A percentile compares a stretch with the other conserved stretches of the same genome.
phyloP scores from a whole-genome alignment of 2,113 vertebrate species.

The Gopherus flavomarginatus region DNA sequence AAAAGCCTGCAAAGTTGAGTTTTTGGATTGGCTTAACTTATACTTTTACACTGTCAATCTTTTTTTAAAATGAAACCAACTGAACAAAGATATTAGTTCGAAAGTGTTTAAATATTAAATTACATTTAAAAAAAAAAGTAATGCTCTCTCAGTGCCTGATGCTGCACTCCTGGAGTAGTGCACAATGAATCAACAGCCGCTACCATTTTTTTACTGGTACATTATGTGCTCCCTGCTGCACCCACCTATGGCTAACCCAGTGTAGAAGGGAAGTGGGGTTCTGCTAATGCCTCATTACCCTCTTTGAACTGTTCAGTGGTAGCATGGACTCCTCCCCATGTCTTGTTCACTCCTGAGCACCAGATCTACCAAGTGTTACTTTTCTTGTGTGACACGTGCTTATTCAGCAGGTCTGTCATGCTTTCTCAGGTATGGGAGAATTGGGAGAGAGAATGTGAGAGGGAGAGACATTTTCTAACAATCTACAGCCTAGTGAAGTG shows the following conservation, averaged over 20 bases:
- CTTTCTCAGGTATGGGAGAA: neutral
- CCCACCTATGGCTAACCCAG: neutral
- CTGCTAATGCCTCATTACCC: neutral
- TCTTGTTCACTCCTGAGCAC: neutral
- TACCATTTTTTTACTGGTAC: neutral
- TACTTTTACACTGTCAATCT: neutral
- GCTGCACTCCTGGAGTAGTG: neutral
- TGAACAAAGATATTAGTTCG: neutral
- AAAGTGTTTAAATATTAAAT: neutral
- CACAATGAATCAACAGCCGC: neutral
- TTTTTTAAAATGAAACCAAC: neutral
- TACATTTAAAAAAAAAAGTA: neutral
- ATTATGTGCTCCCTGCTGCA: neutral
- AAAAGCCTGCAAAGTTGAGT: neutral
- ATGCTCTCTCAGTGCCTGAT: neutral
- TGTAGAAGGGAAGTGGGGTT: neutral
- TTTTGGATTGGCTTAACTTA: neutral
- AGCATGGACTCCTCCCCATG: neutral
- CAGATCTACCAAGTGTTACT: neutral
- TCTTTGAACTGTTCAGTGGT: neutral
- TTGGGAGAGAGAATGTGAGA: neutral
- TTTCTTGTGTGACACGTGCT: rapidly evolving
- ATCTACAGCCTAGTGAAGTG: neutral
- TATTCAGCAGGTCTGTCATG: neutral
- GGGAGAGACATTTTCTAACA: neutral